These are phyloP conservation scores for Bombus haemorrhoidalis DNA, from an alignment of 1,140 invertebrate genomes.

Conservation along the genomic window DNA sequence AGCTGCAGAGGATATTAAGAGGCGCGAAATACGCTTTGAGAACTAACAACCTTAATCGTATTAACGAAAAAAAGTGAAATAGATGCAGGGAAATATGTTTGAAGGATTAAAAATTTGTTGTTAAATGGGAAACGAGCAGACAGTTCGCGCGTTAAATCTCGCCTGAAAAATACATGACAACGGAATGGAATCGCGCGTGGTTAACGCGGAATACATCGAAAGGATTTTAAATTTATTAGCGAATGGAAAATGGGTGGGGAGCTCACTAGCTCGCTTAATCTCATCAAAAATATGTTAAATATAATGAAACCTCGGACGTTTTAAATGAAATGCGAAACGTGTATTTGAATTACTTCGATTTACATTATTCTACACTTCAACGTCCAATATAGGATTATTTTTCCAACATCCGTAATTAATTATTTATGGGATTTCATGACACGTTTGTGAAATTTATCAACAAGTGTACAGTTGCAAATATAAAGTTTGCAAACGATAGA, in stretches of 20 bases:
- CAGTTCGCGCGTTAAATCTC: constrained; percentile 12
- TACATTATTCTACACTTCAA: not conserved
- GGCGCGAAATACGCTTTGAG: not conserved
- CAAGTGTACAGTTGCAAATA: not conserved
- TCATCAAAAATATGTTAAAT: constrained; percentile 16
- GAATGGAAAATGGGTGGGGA: not conserved
- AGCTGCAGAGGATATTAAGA: not conserved
- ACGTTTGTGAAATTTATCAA: not conserved
- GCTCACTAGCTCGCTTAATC: constrained; percentile 1
- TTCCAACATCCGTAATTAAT: not conserved
- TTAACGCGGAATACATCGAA: constrained; percentile 23
- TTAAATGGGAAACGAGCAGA: no score
- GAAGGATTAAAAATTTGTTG: constrained; percentile 8
- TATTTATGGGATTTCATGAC: not conserved
- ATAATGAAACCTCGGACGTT: not conserved
- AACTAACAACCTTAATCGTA: not conserved
- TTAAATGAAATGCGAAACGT: constrained; percentile 14
- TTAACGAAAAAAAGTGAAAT: not conserved
- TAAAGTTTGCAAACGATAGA: no score
- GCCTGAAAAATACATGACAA: constrained; percentile 16
- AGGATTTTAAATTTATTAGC: constrained; percentile 27
- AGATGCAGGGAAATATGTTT: not conserved
- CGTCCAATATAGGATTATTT: not conserved
- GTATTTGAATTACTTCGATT: constrained; percentile 5
- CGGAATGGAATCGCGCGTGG: not conserved